Evolutionary conservation across 2,113 vertebrate genomes (phyloP), one percentile per base, ranked within the genome.

Genomic region (Corythoichthys intestinalis): DNA sequence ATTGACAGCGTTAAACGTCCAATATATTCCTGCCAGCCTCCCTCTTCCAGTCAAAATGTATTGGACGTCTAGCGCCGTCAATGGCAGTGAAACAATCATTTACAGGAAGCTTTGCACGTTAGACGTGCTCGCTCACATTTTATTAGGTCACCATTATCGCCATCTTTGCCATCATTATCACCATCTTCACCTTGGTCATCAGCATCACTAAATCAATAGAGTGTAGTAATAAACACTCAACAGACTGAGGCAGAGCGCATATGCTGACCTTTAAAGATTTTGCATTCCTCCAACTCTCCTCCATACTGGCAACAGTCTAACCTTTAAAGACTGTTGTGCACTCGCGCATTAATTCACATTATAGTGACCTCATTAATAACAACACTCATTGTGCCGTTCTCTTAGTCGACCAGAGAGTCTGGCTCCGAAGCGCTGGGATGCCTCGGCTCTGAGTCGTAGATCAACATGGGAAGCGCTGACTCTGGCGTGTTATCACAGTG

Each of bases 291-390:
- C 81, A 78, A 77, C 78, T 82, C 82, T 85, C 70, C 80, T 71
- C 75, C 68, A 41, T 73, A 75, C 80, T 13, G 69, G 83, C 83
- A 90, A 90, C 89, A 88, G 85, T 87, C 88, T 92, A 92, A 92
- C 91, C 91, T 92, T 93, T 92, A 92, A 92, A 92, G 90, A 90
- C 88, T 90, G 88, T 91, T 91, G 87, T 90, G 90, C 85, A 81
- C 87, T 90, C 74, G 88, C 90, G 87, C 89, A 92, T 91, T 91
- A 91, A 91, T 93, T 92, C 88, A 89, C 88, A 91, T 93, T 91
- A 91, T 86, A 83, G 88, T 79, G 74, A 91, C 86, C 89, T 91
- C 91, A 92, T 92, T 92, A 92, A 90, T 91, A 91, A 91, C 89
- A 88, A 88, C 86, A 85, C 80, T 81, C 86, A 75, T 75, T 83